Base-by-base conservation (phyloP, 2,888 invertebrate genomes). In the Drosophila silvestris region DNA sequence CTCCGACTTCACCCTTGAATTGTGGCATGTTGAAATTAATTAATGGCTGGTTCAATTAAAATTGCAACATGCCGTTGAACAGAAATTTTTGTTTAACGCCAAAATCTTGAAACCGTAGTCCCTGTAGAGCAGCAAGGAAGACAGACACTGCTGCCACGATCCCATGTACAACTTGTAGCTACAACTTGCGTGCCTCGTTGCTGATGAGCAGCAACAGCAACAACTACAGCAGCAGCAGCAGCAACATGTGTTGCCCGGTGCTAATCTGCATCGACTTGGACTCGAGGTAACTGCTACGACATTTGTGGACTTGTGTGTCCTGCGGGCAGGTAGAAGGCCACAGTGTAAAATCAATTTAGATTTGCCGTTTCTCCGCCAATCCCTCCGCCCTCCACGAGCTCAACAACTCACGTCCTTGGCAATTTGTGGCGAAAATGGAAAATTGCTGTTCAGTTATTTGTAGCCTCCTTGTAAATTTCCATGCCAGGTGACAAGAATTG, bases 1-100 rank as follows among this genome's bases (percentile, higher is more conserved):
- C 26, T 32, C 14, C 4, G 35, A 33, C 33, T 57, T 62, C 35
- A 60, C 54, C 78, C 65, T 77, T 72, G 67, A 61, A 39, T 50
- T 61, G 50, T 72, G 66, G 66, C 66, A 67, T 91, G 86, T 91
- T 87, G 83, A 91, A 92, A 92, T 92, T 93, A 92, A 92, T 92
- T 92, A 92, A 92, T 92, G 91, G 91, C 91, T 91, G 86, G 89
- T 92, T 92, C 93, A 93, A 93, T 93, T 93, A 93, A 93, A 92
- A 93, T 92, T 91, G 92, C 92, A 91, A 92, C 92, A 93, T 91
- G 91, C 88, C 81, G 91, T 91, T 89, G 90, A 91, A 90, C 91
- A 91, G 80, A 81, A 57, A 77, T 77, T 78, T 81, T 79, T 69
- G 59, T 56, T 66, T 65, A 76, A 72, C 60, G 59, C 78, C 78